Percentiles rank a stretch among this genome's conserved stretches.
These are phyloP conservation scores for Phaetusa simplex DNA, from an alignment of 2,113 vertebrate genomes.

Conservation along the genomic window DNA sequence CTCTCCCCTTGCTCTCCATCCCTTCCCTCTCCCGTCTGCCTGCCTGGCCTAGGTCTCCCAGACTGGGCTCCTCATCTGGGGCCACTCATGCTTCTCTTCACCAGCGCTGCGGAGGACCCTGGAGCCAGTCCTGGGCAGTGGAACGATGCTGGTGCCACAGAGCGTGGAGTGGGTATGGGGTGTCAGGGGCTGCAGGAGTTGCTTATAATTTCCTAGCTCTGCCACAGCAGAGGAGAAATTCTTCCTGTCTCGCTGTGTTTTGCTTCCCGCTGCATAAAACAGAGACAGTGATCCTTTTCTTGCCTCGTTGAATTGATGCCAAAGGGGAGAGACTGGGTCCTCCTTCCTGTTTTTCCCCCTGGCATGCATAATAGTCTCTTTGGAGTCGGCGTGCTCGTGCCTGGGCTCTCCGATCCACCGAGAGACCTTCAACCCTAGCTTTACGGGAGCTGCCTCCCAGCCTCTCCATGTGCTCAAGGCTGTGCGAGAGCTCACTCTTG, in stretches of 20 bases:
- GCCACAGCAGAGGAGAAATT: neutral
- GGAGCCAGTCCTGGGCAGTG: neutral
- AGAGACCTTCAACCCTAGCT: neutral
- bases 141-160: neutral
- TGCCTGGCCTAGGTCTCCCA: neutral
- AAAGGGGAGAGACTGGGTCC: neutral
- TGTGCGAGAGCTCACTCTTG: accelerated
- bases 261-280: neutral
- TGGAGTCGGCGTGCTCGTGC: accelerated
- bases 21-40: neutral
- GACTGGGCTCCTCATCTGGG: neutral
- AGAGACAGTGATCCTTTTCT: neutral
- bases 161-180: accelerated
- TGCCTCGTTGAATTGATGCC: neutral
- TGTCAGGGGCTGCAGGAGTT: neutral
- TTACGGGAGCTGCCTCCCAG: neutral
- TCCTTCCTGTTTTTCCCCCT: neutral
- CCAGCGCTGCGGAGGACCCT: neutral
- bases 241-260: neutral
- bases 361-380: neutral
- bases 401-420: neutral
- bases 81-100: neutral
- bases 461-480: neutral
- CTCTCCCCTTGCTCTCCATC: neutral
- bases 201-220: accelerated